Percentiles rank a stretch among this genome's conserved stretches.
Conservation (phyloP, 2,797 vertebrate species). For the Chrysocyon brachyurus region DNA sequence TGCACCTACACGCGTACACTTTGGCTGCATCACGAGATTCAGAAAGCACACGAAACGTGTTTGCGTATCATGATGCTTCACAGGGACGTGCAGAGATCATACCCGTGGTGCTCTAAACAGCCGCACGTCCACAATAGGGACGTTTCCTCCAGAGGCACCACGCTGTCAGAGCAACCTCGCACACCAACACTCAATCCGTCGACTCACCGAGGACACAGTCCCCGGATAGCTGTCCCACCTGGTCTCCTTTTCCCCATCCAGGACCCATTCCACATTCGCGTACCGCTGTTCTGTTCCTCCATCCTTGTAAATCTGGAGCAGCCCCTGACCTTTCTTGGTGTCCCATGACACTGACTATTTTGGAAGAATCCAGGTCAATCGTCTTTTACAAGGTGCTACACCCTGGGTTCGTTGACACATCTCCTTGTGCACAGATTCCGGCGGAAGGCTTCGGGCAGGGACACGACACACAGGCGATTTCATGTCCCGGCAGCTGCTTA, state of each 20-base stretch:
- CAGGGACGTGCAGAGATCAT: fast-evolving
- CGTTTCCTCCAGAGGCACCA: fast-evolving
- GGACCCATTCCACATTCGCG: fast-evolving
- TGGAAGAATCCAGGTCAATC: neutral
- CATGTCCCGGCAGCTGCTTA: fast-evolving
- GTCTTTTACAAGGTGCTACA: fast-evolving
- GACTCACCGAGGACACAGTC: fast-evolving
- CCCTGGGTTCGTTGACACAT: fast-evolving
- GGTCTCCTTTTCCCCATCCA: fast-evolving
- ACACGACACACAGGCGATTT: fast-evolving
- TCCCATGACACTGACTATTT: neutral
- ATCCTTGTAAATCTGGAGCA: neutral
- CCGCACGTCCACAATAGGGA: neutral
- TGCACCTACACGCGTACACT: fast-evolving
- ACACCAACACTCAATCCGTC: fast-evolving
- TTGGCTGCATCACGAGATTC: neutral
- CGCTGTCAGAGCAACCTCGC: fast-evolving
- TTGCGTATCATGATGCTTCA: neutral
- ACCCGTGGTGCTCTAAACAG: fast-evolving
- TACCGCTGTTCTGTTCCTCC: fast-evolving
- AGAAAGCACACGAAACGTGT: neutral
- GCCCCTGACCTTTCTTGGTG: fast-evolving
- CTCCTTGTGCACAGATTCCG: neutral
- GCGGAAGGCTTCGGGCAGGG: fast-evolving
- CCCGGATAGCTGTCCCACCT: neutral